phyloP scores from a whole-genome alignment of 2,113 vertebrate genomes.

The Lonchura striata region DNA sequence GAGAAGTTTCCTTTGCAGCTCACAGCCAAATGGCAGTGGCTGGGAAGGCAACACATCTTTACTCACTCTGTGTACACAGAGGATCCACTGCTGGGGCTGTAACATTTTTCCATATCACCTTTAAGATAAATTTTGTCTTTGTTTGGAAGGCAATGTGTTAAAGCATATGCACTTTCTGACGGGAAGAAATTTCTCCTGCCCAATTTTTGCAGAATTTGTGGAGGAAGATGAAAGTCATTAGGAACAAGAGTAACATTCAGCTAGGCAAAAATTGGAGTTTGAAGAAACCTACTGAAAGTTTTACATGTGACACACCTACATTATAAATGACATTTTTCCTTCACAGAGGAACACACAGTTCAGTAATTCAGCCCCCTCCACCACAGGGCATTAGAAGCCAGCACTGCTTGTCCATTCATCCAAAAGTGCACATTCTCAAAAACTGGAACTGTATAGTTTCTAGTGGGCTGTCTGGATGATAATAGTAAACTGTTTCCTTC shows the following conservation, averaged over 20 bases:
- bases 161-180: neutral
- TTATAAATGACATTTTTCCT: slow-evolving; percentile 49
- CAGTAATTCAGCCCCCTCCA: slow-evolving; percentile 58
- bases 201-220: slow-evolving; percentile 36
- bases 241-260: slow-evolving; percentile 30
- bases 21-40: neutral
- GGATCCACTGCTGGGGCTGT: neutral
- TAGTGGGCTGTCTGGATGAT: neutral
- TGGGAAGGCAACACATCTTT: neutral
- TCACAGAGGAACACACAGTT: slow-evolving; percentile 49
- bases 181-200: neutral
- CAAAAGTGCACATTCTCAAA: slow-evolving; percentile 48
- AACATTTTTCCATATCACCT: neutral
- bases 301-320: slow-evolving; percentile 66
- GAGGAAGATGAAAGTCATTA: slow-evolving; percentile 34
- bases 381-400: neutral
- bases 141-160: neutral
- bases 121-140: neutral
- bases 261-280: neutral
- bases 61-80: neutral
- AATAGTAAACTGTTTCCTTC: slow-evolving; percentile 30
- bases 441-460: neutral
- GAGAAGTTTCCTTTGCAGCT: neutral
- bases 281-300: slow-evolving; percentile 36
- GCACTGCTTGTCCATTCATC: slow-evolving; percentile 61